Conservation (phyloP, 2,797 vertebrate genomes). For the Pteropus rufus region DNA sequence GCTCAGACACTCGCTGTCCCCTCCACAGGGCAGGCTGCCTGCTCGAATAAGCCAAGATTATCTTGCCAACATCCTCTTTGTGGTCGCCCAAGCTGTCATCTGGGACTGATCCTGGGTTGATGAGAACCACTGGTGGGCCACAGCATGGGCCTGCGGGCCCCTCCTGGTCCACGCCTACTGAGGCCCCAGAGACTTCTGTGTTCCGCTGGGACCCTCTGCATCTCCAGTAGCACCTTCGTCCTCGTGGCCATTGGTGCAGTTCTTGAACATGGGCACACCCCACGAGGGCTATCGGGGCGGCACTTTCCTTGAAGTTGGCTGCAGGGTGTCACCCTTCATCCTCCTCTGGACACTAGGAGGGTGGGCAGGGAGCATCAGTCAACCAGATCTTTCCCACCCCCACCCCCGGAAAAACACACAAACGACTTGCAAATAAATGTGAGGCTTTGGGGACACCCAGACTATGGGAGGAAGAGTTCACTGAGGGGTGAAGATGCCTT, state of each 20-base stretch:
- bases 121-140: neutral
- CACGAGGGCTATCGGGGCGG: neutral
- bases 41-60: neutral
- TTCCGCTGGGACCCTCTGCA: neutral
- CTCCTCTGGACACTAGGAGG: neutral
- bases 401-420: neutral
- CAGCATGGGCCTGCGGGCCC: neutral
- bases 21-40: neutral
- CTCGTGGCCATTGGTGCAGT: neutral
- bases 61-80: conserved; percentile 46
- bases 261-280: neutral
- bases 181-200: neutral
- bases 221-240: neutral
- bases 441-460: neutral
- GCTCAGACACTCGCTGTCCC: neutral
- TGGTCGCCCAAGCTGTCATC: neutral
- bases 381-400: neutral
- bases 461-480: neutral
- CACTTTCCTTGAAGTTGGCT: neutral
- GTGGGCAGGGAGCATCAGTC: neutral
- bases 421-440: neutral
- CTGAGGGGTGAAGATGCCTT: neutral
- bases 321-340: neutral
- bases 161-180: neutral
- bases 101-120: neutral